Evolutionary conservation across 1,140 invertebrate genomes (phyloP).

Genomic region (Pteromalus puparum): DNA sequence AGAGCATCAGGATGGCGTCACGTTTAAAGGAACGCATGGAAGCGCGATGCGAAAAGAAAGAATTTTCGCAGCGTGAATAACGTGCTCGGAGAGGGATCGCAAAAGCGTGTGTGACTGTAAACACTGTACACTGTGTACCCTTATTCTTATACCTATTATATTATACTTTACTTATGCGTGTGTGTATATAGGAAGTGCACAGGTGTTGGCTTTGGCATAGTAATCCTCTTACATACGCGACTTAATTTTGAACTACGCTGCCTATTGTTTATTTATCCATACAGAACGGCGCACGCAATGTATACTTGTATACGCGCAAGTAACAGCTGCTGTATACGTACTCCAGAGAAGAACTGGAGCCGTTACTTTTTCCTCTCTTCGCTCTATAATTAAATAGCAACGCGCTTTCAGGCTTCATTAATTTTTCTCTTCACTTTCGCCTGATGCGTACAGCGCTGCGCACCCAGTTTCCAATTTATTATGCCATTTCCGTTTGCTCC

Average conservation of each 20-base stretch:
- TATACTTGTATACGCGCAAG: too few species aligned
- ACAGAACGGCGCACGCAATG: too few species aligned
- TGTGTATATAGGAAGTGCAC: too few species aligned
- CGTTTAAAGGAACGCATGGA: neutral
- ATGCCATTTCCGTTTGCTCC: neutral
- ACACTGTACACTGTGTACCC: too few species aligned
- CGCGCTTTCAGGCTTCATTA: neutral
- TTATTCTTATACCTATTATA: too few species aligned
- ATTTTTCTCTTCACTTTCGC: neutral
- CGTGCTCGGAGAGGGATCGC: too few species aligned
- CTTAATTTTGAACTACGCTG: too few species aligned
- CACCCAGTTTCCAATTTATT: neutral
- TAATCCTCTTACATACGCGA: too few species aligned
- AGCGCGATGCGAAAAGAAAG: neutral
- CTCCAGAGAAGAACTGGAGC: neutral
- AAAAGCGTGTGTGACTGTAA: neutral
- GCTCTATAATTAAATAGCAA: neutral
- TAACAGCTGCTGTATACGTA: neutral
- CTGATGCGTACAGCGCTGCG: too few species aligned
- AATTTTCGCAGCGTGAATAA: neutral
- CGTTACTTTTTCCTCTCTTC: neutral
- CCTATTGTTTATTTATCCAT: too few species aligned
- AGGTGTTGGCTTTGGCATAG: too few species aligned
- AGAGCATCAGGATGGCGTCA: constrained; percentile 18
- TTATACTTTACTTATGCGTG: too few species aligned